Evolutionary conservation across 2,888 invertebrate species (phyloP).

Genomic region (Tiliacea aurago): DNA sequence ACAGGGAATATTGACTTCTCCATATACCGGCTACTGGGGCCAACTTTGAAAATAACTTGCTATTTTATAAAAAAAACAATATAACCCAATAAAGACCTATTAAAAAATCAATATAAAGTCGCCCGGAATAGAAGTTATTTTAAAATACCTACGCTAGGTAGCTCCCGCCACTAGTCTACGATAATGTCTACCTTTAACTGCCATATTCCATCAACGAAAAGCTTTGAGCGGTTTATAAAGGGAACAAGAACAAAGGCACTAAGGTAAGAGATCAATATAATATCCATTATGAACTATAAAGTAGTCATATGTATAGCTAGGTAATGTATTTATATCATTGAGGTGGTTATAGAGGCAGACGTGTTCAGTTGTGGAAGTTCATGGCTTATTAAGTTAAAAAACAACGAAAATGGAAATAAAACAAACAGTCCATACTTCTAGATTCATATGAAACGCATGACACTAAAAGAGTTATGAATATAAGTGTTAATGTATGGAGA

Average conservation of each 20-base stretch:
- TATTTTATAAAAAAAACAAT: background rate
- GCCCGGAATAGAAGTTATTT: background rate
- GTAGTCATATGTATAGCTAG: background rate
- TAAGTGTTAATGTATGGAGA: background rate
- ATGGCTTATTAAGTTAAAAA: background rate
- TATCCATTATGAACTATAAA: slow-evolving; percentile 45
- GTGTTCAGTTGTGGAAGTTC: background rate
- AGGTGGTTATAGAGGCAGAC: background rate
- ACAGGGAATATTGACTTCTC: background rate
- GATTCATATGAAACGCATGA: background rate
- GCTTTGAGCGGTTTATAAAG: slow-evolving; percentile 3
- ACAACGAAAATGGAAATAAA: background rate
- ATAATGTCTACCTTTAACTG: background rate
- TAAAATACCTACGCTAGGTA: background rate
- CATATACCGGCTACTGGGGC: background rate
- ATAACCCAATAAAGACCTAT: background rate
- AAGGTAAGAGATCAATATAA: slow-evolving; percentile 39
- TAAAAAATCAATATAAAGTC: background rate
- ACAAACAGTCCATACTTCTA: no score
- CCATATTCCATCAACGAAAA: slow-evolving; percentile 7
- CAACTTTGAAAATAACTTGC: background rate
- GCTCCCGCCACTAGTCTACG: background rate
- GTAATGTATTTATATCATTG: slow-evolving; percentile 6
- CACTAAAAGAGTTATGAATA: background rate
- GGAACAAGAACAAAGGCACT: slow-evolving; percentile 29